Evolutionary conservation across 2,797 vertebrate genomes (phyloP).

Genomic region (Monodelphis domestica): DNA sequence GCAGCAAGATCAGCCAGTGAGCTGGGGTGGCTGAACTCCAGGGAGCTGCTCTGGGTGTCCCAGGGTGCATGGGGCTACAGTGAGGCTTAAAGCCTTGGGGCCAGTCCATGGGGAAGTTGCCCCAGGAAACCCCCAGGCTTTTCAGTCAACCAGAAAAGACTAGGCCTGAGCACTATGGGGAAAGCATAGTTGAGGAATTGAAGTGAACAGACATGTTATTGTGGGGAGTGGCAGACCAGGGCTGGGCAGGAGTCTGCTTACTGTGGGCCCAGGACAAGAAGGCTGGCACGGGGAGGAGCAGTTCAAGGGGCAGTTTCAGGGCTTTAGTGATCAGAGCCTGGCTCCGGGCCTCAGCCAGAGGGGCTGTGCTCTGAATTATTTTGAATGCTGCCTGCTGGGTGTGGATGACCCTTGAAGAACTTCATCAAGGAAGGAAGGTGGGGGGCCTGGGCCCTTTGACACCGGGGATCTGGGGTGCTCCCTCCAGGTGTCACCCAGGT

Average conservation of each 20-base stretch:
- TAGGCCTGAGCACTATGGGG: too few relatives aligned
- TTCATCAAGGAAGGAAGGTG: background rate
- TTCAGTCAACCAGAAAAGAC: background rate
- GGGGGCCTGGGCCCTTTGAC: too few relatives aligned
- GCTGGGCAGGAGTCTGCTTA: background rate
- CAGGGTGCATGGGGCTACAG: background rate
- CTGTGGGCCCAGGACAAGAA: background rate
- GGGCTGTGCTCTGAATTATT: background rate
- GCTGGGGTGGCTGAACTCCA: background rate
- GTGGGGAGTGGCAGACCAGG: background rate
- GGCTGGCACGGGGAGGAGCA: background rate
- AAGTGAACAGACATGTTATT: background rate
- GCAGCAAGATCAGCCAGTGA: background rate
- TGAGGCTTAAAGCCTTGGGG: background rate
- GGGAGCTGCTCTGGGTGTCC: background rate
- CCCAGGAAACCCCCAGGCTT: background rate
- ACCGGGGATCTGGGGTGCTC: accelerated
- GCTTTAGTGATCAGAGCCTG: background rate
- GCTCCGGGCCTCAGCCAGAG: background rate
- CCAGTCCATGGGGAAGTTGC: background rate
- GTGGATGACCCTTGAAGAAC: background rate
- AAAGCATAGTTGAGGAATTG: too few relatives aligned
- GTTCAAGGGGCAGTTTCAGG: background rate
- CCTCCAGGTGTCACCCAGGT: background rate
- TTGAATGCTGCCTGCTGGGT: background rate